Evolutionary conservation across 2,797 vertebrate species (phyloP).

Genomic region (Bradypodion ventrale): DNA sequence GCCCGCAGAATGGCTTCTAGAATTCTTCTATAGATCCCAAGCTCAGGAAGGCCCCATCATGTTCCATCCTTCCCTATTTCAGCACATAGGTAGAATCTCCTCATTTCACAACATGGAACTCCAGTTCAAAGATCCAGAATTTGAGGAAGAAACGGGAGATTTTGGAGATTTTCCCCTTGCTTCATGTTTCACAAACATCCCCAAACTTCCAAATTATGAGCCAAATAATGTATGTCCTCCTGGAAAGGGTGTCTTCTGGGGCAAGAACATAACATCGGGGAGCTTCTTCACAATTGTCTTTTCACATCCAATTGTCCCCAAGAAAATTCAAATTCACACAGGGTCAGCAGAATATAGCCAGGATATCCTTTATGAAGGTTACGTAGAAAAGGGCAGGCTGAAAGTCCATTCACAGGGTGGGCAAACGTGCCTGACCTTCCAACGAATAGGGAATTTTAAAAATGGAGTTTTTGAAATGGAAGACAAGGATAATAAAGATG

Average conservation of each 20-base stretch:
- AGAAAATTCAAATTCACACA: neutral
- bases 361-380: slow-evolving; percentile 9
- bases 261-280: neutral
- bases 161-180: slow-evolving; percentile 29
- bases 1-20: slow-evolving; percentile 35
- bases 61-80: slow-evolving; percentile 10
- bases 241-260: neutral
- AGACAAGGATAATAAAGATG: neutral
- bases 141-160: neutral
- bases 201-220: neutral
- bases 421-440: neutral
- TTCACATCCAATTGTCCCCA: neutral
- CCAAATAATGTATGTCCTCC: slow-evolving; percentile 20
- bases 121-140: neutral
- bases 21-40: neutral
- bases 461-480: neutral
- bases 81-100: neutral
- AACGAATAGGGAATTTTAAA: neutral
- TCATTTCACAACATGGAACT: slow-evolving; percentile 26
- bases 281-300: neutral
- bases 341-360: neutral
- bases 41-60: neutral
- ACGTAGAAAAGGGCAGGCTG: neutral
- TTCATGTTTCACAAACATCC: slow-evolving; percentile 40
- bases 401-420: rapidly evolving